A percentile compares a stretch with the other conserved stretches of the same genome.
Evolutionary conservation across 2,797 vertebrate species (phyloP).

Genomic region (Bradypodion pumilum): DNA sequence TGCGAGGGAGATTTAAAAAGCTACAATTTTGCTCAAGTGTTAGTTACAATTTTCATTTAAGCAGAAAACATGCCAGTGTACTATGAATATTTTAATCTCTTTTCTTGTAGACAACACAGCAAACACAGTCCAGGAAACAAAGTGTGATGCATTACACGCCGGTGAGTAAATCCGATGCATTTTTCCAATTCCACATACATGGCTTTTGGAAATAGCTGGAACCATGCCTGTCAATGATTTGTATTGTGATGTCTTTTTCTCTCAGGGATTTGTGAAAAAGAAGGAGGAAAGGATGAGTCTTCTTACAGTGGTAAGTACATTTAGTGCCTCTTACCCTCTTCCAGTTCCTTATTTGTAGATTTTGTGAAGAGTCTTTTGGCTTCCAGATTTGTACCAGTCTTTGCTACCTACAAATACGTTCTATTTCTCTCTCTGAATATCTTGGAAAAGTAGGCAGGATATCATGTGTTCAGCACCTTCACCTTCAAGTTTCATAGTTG

Average conservation of each 20-base stretch:
- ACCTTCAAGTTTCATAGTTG: constrained; percentile 26
- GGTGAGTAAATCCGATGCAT: not conserved
- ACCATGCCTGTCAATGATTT: too few relatives aligned
- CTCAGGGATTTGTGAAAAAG: too few relatives aligned
- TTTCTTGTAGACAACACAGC: constrained; percentile 16
- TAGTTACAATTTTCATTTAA: not conserved
- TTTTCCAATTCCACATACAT: not conserved
- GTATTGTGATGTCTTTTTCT: too few relatives aligned
- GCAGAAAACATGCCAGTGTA: not conserved
- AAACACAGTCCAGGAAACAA: not conserved
- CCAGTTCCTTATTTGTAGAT: not conserved
- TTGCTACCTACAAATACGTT: not conserved
- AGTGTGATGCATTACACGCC: too few relatives aligned
- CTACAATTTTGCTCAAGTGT: not conserved
- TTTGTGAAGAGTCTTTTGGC: constrained; percentile 17
- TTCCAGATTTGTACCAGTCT: constrained; percentile 18
- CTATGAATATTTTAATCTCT: constrained; percentile 13
- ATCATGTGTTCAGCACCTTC: constrained; percentile 19
- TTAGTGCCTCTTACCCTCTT: too few relatives aligned
- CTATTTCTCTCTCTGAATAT: constrained; percentile 33
- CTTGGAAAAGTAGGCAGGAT: not conserved
- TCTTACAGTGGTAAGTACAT: constrained; percentile 74
- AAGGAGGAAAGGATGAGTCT: not conserved
- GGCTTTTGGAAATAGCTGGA: too few relatives aligned
- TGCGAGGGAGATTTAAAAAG: too few relatives aligned